Base-by-base conservation (phyloP, 2,113 vertebrate genomes). In the Crocuta crocuta region DNA sequence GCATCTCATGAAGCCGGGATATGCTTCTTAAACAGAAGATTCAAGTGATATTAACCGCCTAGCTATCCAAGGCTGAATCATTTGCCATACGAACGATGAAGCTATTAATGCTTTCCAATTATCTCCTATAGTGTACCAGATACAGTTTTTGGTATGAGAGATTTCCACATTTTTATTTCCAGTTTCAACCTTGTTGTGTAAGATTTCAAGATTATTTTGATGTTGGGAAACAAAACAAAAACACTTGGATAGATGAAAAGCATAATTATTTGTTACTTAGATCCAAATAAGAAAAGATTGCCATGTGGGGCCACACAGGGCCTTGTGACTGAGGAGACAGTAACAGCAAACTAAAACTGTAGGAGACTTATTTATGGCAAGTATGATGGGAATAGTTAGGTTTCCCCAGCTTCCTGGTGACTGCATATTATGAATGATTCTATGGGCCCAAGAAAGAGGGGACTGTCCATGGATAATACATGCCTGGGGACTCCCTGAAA, bases 1-100 rank as follows among this genome's bases (percentile, higher is more conserved):
- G 26, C 28, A 65, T 93, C 65, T 95, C 90, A 91, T 35, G 97
- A 94, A 31, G 53, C 53, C 35, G 63, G 45, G 39, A 26, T 89
- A 71, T 50, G 6, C 33, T 50, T 81, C 63, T 66, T 87, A 84
- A 82, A 48, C 45, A 63, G 33, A 91, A 95, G 39, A 97, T 94
- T 48, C 45, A 80, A 76, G 66, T 73, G 58, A 80, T 89, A 97
- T 28, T n/a, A 92, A 50, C 70, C 28, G 16, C 39, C 31, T 17
- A 39, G 5, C 35, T 73, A 35, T 13, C 65, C 61, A 84, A 31
- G 2, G 43, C 35, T 78, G 31, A 86, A 90, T 66, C 33, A 70
- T 12, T 7, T 13, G 11, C 17, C 76, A 55, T 6, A 92, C 1
- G 65, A 70, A 94, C 94, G 28, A 83, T 68, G 68, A 96, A 94